These are phyloP conservation scores for Xerus inauris DNA, from an alignment of 2,113 vertebrate species.

Conservation along the genomic window DNA sequence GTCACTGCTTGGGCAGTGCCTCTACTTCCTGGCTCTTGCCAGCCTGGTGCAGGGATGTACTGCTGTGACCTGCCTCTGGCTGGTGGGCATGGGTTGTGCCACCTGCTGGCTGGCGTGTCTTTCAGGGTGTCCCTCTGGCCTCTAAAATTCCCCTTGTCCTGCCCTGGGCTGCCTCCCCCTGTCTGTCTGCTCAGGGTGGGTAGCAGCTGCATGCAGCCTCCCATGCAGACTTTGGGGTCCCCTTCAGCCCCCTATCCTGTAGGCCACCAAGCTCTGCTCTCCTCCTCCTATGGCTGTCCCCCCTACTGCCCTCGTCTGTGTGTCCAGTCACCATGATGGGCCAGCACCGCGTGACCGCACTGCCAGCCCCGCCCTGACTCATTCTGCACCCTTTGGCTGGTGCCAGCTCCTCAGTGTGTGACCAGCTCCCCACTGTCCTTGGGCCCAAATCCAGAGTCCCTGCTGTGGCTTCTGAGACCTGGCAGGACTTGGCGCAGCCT, in stretches of 20 bases:
- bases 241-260: background rate
- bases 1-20: background rate
- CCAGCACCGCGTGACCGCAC: accelerated
- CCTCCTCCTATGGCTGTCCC: background rate
- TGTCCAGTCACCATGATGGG: accelerated
- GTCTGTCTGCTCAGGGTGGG: background rate
- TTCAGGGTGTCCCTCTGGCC: background rate
- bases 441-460: background rate
- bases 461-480: background rate
- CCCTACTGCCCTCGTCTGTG: background rate
- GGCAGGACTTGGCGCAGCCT: background rate
- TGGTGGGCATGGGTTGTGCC: background rate
- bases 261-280: background rate
- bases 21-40: background rate
- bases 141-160: background rate
- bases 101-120: background rate
- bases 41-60: accelerated
- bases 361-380: accelerated
- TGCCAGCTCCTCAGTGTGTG: background rate
- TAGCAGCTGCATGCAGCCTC: background rate
- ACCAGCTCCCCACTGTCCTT: background rate
- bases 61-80: background rate
- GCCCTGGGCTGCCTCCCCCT: background rate
- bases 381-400: background rate
- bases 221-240: background rate